Conservation (phyloP, 2,113 vertebrate species). For the Spermophilus dauricus region DNA sequence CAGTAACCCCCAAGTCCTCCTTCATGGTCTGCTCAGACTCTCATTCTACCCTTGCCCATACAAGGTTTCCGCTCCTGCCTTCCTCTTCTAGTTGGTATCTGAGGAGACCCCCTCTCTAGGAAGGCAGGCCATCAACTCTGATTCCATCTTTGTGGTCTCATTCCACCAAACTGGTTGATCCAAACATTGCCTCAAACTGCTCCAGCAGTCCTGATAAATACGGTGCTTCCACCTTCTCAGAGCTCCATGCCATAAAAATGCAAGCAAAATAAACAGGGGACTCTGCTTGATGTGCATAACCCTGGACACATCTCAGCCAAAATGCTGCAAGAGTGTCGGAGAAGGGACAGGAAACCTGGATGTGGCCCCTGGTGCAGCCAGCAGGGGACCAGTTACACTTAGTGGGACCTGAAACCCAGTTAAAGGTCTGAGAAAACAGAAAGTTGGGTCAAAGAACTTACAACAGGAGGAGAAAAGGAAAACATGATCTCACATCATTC, state of each 20-base stretch:
- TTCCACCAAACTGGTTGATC: not conserved
- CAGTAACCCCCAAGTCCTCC: not conserved
- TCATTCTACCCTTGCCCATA: not conserved
- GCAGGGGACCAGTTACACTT: not conserved
- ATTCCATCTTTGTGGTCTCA: not conserved
- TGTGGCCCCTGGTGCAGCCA: no score
- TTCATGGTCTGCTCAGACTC: accelerated
- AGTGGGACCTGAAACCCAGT: not conserved
- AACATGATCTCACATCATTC: not conserved
- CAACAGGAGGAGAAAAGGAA: not conserved
- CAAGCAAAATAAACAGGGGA: not conserved
- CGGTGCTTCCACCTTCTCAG: not conserved
- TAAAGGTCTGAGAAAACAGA: not conserved
- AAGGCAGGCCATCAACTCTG: not conserved
- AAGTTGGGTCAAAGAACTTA: not conserved
- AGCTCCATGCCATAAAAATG: not conserved
- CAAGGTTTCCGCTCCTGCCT: not conserved
- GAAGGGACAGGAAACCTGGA: not conserved
- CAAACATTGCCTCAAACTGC: not conserved
- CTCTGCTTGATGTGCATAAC: not conserved
- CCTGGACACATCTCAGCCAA: no score
- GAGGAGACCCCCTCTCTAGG: not conserved
- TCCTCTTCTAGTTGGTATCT: not conserved
- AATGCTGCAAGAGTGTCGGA: not conserved
- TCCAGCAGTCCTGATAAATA: not conserved